These are phyloP conservation scores for Eriocheir sinensis DNA, from an alignment of 1,140 invertebrate genomes.

Conservation along the genomic window DNA sequence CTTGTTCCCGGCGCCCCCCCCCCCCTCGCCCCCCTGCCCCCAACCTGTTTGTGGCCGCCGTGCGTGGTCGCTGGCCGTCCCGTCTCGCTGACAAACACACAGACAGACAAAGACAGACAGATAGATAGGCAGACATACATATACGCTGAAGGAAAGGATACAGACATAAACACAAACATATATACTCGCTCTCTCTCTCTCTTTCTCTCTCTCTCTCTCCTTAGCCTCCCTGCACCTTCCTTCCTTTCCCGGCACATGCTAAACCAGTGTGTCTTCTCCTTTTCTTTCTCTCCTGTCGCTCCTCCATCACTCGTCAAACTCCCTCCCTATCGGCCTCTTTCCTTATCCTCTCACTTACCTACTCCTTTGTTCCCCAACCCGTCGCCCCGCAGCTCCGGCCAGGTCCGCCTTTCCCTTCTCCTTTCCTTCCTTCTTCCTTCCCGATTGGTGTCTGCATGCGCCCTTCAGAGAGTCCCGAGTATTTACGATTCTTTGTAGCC, in stretches of 20 bases:
- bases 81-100: neutral
- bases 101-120: neutral
- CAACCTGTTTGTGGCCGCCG: neutral
- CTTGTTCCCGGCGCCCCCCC: conserved; percentile 7
- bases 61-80: neutral
- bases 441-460: neutral
- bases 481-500: neutral
- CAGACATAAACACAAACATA: neutral
- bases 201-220: conserved; percentile 34
- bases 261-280: neutral
- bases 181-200: conserved; percentile 18
- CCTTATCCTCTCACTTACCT: conserved; percentile 12
- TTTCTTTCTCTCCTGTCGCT: neutral
- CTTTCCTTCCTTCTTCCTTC: neutral
- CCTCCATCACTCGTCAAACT: neutral
- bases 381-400: neutral
- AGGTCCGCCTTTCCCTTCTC: neutral
- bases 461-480: neutral
- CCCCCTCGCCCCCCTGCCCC: neutral
- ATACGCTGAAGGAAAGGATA: no score
- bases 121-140: neutral
- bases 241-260: neutral
- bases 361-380: conserved; percentile 32
- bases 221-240: neutral
- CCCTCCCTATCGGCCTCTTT: neutral